Evolutionary conservation across 2,888 invertebrate genomes (phyloP).

Genomic region (Mythimna albipuncta): DNA sequence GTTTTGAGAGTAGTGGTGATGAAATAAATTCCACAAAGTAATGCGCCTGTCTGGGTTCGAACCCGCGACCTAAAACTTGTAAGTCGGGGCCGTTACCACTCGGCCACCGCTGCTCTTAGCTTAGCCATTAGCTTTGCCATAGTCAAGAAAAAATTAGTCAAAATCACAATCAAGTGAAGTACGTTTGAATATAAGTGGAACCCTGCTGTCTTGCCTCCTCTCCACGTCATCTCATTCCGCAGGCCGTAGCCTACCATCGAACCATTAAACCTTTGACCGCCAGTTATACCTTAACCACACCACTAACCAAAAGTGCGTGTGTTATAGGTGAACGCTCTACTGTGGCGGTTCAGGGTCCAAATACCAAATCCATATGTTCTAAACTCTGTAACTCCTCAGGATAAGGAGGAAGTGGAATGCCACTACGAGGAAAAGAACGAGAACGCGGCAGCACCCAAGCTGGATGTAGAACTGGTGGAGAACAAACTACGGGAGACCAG

Average conservation of each 20-base stretch:
- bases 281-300: neutral
- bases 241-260: slow-evolving; percentile 8
- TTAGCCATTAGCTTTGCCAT: too few species aligned
- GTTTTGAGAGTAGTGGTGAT: too few species aligned
- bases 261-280: neutral
- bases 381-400: slow-evolving; percentile 68
- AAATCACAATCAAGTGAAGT: too few species aligned
- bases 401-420: slow-evolving; percentile 88
- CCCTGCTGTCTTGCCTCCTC: neutral
- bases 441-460: slow-evolving; percentile 77
- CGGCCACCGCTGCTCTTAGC: too few species aligned
- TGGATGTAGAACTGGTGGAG: slow-evolving; percentile 82
- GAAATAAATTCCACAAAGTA: too few species aligned
- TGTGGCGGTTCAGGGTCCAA: slow-evolving; percentile 1
- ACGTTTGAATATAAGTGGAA: neutral
- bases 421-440: slow-evolving; percentile 89
- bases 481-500: slow-evolving; percentile 78
- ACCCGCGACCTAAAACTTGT: too few species aligned
- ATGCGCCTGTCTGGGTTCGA: too few species aligned
- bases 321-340: neutral
- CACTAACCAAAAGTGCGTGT: slow-evolving; percentile 2
- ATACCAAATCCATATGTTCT: slow-evolving; percentile 1
- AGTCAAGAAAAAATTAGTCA: too few species aligned
- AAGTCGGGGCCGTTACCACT: too few species aligned
- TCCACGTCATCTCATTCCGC: neutral